Evolutionary conservation across 2,888 invertebrate species (phyloP).

Genomic region (Acheta domesticus): DNA sequence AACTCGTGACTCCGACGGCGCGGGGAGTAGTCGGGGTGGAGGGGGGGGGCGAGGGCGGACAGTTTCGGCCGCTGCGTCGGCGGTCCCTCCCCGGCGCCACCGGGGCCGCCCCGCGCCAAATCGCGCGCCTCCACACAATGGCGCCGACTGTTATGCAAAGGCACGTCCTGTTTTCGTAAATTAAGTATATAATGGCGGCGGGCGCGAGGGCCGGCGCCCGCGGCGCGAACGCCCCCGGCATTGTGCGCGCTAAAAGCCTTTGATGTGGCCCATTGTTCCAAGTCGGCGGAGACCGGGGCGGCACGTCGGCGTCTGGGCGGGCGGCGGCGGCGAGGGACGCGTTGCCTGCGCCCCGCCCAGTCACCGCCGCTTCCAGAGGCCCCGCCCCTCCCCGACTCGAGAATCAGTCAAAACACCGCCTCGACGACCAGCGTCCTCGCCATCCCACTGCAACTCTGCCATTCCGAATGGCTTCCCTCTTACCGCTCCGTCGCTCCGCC

Average conservation of each 20-base stretch:
- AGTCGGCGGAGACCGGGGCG: neutral
- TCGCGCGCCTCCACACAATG: neutral
- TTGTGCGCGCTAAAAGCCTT: slow-evolving; percentile 7
- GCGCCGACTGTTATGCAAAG: slow-evolving; percentile 7
- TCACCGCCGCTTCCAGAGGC: too few species aligned
- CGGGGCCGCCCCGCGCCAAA: neutral
- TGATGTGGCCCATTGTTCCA: slow-evolving; percentile 18
- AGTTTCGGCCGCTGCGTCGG: neutral
- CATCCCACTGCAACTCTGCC: slow-evolving; percentile 23
- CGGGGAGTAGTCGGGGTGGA: too few species aligned
- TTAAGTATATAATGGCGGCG: slow-evolving; percentile 7
- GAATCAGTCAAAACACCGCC: too few species aligned
- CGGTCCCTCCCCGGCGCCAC: neutral
- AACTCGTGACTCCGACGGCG: too few species aligned
- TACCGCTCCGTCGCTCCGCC: neutral
- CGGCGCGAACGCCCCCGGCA: neutral
- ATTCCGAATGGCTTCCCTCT: neutral
- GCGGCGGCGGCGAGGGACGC: slow-evolving; percentile 41
- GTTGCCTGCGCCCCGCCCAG: slow-evolving; percentile 5
- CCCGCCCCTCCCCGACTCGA: neutral
- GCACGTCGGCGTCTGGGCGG: neutral
- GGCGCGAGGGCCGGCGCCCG: neutral
- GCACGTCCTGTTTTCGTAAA: slow-evolving; percentile 18
- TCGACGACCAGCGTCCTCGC: too few species aligned
- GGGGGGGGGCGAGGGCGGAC: neutral